Conservation (phyloP, 1,140 invertebrate genomes). For the Drosophila eugracilis region DNA sequence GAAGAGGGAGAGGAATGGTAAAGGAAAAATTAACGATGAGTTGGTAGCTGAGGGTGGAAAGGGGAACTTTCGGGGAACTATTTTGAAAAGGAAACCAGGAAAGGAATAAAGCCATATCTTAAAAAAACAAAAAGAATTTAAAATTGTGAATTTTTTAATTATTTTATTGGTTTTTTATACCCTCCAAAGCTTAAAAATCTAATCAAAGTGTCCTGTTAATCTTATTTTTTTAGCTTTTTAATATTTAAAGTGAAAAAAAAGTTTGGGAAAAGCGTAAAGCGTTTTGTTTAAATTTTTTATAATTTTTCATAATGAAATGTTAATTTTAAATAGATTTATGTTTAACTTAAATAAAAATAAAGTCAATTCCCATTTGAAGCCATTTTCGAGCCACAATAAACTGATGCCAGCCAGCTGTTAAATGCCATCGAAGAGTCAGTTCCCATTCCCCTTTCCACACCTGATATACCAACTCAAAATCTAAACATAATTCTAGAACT, state of each 20-base stretch:
- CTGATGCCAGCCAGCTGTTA: conserved; percentile 9
- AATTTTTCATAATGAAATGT: not conserved
- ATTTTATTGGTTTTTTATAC: no score
- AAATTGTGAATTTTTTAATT: no score
- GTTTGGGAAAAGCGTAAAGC: no score
- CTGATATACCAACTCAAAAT: conserved; percentile 4
- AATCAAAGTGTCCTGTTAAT: not conserved
- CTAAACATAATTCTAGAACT: conserved; percentile 37
- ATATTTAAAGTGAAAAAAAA: no score
- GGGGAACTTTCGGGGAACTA: not conserved
- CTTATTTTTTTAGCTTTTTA: no score
- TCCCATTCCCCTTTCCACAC: conserved; percentile 4
- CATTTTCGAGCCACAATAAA: conserved; percentile 4
- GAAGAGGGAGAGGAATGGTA: not conserved
- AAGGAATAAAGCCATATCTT: no score
- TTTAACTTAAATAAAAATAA: not conserved
- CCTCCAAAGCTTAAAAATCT: no score
- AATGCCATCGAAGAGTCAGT: not conserved
- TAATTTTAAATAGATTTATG: not conserved
- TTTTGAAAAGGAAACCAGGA: no score
- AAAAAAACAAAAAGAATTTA: not conserved
- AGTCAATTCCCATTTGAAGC: not conserved
- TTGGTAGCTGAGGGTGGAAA: conserved; percentile 6
- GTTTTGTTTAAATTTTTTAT: no score
- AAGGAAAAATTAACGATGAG: conserved; percentile 4